Evolutionary conservation across 2,797 vertebrate species (phyloP).

Genomic region (Thunnus albacares): DNA sequence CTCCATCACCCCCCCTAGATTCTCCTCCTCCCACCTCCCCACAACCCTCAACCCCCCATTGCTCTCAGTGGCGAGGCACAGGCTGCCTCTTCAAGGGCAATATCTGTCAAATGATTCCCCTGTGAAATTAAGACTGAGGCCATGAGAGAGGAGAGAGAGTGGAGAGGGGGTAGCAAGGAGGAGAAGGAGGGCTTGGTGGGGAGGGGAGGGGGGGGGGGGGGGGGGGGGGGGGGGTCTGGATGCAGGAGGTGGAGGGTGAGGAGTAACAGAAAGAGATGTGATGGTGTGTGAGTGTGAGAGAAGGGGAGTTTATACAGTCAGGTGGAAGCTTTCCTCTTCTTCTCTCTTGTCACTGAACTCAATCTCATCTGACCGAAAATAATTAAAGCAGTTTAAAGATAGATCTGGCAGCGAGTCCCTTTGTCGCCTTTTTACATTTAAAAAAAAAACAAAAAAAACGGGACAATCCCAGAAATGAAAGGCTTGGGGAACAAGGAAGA

Average conservation of each 20-base stretch:
- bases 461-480: conserved; percentile 57
- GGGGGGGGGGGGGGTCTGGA: neutral
- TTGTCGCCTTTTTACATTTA: conserved; percentile 55
- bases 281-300: conserved; percentile 3
- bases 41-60: conserved; percentile 62
- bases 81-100: conserved; percentile 86
- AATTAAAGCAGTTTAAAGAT: conserved; percentile 72
- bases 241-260: conserved; percentile 31
- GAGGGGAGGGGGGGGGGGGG: neutral
- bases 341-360: conserved; percentile 46
- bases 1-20: conserved; percentile 46
- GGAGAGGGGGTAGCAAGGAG: conserved; percentile 8
- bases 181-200: conserved; percentile 4
- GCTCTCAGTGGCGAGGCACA: conserved; percentile 78
- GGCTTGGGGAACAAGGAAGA: conserved; percentile 38
- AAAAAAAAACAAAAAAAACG: conserved; percentile 32
- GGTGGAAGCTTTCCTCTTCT: conserved; percentile 51
- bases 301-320: conserved; percentile 44
- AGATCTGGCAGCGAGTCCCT: conserved; percentile 59
- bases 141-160: conserved; percentile 71
- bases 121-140: conserved; percentile 86
- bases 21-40: conserved; percentile 42
- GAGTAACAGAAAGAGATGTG: conserved; percentile 37
- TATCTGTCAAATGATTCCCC: conserved; percentile 87
- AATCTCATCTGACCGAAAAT: conserved; percentile 63